Conservation (phyloP, 1,140 invertebrate genomes). For the Euglossa dilemma region DNA sequence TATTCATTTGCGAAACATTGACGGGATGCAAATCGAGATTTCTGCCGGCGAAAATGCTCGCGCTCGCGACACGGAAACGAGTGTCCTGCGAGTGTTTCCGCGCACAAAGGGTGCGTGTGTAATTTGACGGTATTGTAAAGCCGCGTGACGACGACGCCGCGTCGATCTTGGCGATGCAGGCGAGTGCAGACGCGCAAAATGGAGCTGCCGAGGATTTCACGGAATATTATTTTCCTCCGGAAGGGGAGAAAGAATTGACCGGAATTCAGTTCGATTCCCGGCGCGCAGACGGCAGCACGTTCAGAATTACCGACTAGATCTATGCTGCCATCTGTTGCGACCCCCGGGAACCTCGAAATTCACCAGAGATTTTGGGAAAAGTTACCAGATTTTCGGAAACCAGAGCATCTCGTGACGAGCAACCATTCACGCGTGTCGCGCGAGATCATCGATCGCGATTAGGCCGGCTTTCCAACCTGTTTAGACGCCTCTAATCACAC, state of each 20-base stretch:
- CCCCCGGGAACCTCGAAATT: neutral
- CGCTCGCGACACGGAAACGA: neutral
- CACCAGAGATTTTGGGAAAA: slow-evolving; percentile 46
- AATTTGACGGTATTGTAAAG: slow-evolving; percentile 36
- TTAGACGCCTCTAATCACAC: neutral
- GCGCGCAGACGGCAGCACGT: slow-evolving; percentile 76
- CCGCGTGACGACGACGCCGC: neutral
- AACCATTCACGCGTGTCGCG: accelerated
- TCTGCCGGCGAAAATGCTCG: slow-evolving; percentile 43
- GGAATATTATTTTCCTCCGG: slow-evolving; percentile 46
- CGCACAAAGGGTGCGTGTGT: slow-evolving; percentile 17
- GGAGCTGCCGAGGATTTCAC: slow-evolving; percentile 27
- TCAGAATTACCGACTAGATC: slow-evolving; percentile 77
- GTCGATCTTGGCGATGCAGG: slow-evolving; percentile 17
- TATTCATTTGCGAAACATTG: slow-evolving; percentile 45
- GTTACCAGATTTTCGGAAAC: slow-evolving; percentile 20
- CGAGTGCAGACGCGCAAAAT: slow-evolving; percentile 27
- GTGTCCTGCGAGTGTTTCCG: slow-evolving; percentile 36
- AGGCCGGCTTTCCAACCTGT: accelerated
- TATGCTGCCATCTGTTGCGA: slow-evolving; percentile 75
- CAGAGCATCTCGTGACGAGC: accelerated
- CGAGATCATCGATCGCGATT: neutral
- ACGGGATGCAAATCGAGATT: slow-evolving; percentile 48
- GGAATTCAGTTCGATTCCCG: slow-evolving; percentile 68
- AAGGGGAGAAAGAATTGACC: slow-evolving; percentile 62